phyloP scores from a whole-genome alignment of 2,888 invertebrate genomes.

The Agonopterix heracliana region DNA sequence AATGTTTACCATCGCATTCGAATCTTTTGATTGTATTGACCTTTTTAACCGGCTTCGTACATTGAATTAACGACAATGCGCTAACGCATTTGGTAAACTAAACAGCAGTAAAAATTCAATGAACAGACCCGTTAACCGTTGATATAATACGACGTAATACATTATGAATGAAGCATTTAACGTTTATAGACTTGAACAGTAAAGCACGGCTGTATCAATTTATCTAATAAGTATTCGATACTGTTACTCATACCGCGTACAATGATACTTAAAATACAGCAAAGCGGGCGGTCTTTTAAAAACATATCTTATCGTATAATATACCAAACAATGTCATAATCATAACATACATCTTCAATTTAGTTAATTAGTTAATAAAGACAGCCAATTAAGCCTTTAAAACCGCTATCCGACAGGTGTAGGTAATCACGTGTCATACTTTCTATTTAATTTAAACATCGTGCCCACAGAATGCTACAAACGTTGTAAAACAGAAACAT shows the following conservation, averaged over 20 bases:
- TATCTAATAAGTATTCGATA: too few species aligned
- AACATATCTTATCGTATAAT: not conserved
- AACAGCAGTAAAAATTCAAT: conserved; percentile 29
- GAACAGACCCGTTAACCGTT: conserved; percentile 18
- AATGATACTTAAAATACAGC: too few species aligned
- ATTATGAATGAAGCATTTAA: conserved; percentile 8
- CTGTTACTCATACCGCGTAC: too few species aligned
- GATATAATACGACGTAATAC: conserved; percentile 11
- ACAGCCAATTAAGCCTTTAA: conserved; percentile 26
- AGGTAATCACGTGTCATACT: conserved; percentile 12
- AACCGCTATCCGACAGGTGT: conserved; percentile 18
- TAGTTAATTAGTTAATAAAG: conserved; percentile 26
- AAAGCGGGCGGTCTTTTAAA: not conserved
- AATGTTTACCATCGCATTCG: conserved; percentile 57
- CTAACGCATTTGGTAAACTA: conserved; percentile 39
- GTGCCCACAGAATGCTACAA: conserved; percentile 6
- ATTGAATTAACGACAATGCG: conserved; percentile 35
- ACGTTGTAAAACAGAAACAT: not conserved
- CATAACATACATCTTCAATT: conserved; percentile 5
- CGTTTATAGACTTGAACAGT: conserved; percentile 1
- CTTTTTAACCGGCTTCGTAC: conserved; percentile 35
- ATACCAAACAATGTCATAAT: conserved; percentile 10
- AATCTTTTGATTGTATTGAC: conserved; percentile 48
- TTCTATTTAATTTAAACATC: conserved; percentile 24
- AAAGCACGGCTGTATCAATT: too few species aligned